Percentiles rank a stretch among this genome's conserved stretches.
Conservation (phyloP, 2,797 vertebrate species). For the Aeoliscus strigatus region DNA sequence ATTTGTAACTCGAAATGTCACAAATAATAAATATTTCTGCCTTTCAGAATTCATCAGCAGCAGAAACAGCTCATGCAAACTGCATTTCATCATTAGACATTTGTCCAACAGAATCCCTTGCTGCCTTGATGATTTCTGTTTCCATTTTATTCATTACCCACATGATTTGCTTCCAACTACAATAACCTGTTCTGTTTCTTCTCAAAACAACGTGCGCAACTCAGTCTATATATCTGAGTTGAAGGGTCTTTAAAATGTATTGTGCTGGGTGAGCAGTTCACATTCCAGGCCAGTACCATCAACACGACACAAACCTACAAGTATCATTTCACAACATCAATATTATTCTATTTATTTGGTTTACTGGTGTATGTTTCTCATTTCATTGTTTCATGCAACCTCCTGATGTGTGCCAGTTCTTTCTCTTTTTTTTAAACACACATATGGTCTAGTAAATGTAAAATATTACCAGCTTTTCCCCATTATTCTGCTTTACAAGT, state of each 20-base stretch:
- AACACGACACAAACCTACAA: constrained; percentile 11
- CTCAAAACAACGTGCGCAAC: constrained; percentile 25
- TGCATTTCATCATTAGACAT: constrained; percentile 2
- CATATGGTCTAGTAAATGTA: constrained; percentile 17
- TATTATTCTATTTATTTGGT: constrained; percentile 23
- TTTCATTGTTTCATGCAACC: constrained; percentile 28
- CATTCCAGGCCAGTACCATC: constrained; percentile 41
- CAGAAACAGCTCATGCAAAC: no score
- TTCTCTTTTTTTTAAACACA: no score
- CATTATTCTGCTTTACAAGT: constrained; percentile 7
- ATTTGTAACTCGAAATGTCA: no score
- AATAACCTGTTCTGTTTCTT: constrained; percentile 37
- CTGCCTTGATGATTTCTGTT: constrained; percentile 20
- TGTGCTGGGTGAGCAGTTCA: constrained; percentile 28
- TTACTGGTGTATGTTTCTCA: constrained; percentile 11
- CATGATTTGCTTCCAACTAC: constrained; percentile 28
- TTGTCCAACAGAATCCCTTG: constrained; percentile 22
- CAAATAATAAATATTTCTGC: no score
- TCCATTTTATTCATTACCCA: constrained; percentile 31
- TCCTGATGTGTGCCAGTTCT: constrained; percentile 5
- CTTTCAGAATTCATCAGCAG: no score
- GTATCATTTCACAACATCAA: constrained; percentile 28
- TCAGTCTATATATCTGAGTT: constrained; percentile 15
- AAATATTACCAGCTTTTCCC: constrained; percentile 7
- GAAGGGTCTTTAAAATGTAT: constrained; percentile 21